Conservation (phyloP, 2,888 invertebrate species). For the Cephus rjabovi region DNA sequence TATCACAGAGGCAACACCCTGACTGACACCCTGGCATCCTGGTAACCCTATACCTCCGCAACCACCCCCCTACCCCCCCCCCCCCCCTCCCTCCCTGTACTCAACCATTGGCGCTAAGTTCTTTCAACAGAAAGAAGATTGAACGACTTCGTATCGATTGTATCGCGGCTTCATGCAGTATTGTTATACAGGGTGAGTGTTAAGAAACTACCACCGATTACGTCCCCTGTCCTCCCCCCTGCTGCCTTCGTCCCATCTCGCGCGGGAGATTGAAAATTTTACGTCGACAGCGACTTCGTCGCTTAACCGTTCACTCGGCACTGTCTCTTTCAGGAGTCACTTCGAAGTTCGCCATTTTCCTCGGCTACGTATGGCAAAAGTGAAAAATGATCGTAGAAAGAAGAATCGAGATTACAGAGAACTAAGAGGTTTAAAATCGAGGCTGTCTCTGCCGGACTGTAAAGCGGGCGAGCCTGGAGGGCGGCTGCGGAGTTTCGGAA, state of each 20-base stretch:
- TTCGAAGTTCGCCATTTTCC: too few relatives aligned
- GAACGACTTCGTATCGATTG: constrained; percentile 42
- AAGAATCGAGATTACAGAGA: too few relatives aligned
- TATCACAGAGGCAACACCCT: constrained; percentile 31
- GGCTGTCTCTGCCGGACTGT: too few relatives aligned
- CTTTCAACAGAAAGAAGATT: constrained; percentile 34
- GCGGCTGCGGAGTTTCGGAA: neutral
- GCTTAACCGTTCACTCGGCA: too few relatives aligned
- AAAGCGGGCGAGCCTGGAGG: too few relatives aligned
- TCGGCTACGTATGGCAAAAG: too few relatives aligned
- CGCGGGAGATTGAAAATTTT: constrained; percentile 48
- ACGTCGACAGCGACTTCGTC: constrained; percentile 32
- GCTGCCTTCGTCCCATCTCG: constrained; percentile 20
- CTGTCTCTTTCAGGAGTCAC: too few relatives aligned
- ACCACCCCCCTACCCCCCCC: constrained; percentile 6
- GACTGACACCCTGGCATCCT: neutral
- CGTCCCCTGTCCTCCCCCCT: neutral
- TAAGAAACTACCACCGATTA: constrained; percentile 22
- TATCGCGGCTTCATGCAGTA: constrained; percentile 24
- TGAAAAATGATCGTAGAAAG: too few relatives aligned
- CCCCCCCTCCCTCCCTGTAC: neutral
- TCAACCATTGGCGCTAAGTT: constrained; percentile 18
- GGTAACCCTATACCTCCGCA: neutral
- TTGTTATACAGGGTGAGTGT: constrained; percentile 26
- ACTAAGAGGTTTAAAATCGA: too few relatives aligned